Conservation (phyloP, 2,113 vertebrate genomes). For the Salminus brasiliensis region DNA sequence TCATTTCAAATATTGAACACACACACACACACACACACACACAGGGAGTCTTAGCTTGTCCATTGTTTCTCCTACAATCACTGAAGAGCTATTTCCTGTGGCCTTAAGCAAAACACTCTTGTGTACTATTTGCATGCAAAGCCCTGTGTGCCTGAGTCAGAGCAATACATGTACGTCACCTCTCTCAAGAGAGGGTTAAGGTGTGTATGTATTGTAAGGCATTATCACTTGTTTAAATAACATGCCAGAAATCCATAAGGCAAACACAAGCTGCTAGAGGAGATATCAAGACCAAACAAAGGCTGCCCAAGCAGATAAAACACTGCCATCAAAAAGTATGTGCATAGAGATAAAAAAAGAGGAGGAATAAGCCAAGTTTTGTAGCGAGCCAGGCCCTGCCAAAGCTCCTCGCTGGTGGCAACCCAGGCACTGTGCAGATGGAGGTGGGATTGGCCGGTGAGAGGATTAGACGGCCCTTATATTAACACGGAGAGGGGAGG, state of each 20-base stretch:
- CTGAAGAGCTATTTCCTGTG: neutral
- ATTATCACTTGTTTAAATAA: constrained; percentile 80
- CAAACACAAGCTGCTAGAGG: constrained; percentile 80
- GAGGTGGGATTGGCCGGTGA: constrained; percentile 62
- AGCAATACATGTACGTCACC: constrained; percentile 56
- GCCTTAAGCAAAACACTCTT: neutral
- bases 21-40: too few relatives aligned
- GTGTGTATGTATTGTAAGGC: constrained; percentile 71
- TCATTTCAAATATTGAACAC: too few relatives aligned
- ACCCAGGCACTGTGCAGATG: constrained; percentile 67
- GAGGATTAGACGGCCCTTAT: constrained; percentile 66
- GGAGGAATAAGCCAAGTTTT: constrained; percentile 70
- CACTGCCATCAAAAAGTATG: constrained; percentile 78
- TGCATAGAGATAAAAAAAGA: constrained; percentile 75
- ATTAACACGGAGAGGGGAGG: constrained; percentile 59
- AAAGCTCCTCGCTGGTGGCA: constrained; percentile 67
- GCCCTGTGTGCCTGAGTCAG: neutral
- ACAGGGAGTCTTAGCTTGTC: too few relatives aligned
- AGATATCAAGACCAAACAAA: constrained; percentile 85
- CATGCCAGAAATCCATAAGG: constrained; percentile 78
- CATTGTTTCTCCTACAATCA: too few relatives aligned
- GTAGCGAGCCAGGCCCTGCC: constrained; percentile 66
- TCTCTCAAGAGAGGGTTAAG: constrained; percentile 64
- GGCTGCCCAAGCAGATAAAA: constrained; percentile 77
- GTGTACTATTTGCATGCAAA: neutral